These are phyloP conservation scores for Megalops cyprinoides DNA, from an alignment of 2,797 vertebrate genomes.

Conservation along the genomic window DNA sequence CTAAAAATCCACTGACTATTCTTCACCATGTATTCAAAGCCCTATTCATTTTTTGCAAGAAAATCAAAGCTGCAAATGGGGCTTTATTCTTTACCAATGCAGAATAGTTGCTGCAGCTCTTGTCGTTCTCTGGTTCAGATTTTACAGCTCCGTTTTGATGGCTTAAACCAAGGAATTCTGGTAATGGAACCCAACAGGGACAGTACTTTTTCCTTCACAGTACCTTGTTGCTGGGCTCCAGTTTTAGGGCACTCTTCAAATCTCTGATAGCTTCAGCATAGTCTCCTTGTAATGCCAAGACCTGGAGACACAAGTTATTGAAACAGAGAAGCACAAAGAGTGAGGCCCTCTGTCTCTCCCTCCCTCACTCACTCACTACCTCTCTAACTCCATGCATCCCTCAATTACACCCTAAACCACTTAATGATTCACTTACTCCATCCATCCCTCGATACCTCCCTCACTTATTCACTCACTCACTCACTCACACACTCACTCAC, in stretches of 20 bases:
- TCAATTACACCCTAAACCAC: no score
- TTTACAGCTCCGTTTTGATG: no score
- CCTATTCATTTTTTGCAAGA: neutral
- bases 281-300: conserved; percentile 89
- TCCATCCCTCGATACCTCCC: no score
- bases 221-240: conserved; percentile 97
- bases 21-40: no score
- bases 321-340: neutral
- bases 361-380: neutral
- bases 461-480: neutral
- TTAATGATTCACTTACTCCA: neutral
- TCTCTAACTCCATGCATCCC: neutral
- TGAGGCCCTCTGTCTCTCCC: neutral
- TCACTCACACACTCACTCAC: neutral
- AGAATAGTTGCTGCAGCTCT: no score
- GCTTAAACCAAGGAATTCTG: no score
- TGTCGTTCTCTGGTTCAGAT: no score
- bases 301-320: conserved; percentile 66
- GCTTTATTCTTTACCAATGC: no score
- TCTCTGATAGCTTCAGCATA: conserved; percentile 88
- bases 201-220: neutral
- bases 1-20: no score
- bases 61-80: no score
- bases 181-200: no score
- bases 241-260: conserved; percentile 85